Evolutionary conservation across 2,797 vertebrate species (phyloP), one percentile per base, ranked within the genome.

Genomic region (Melanotaenia maccullochi): DNA sequence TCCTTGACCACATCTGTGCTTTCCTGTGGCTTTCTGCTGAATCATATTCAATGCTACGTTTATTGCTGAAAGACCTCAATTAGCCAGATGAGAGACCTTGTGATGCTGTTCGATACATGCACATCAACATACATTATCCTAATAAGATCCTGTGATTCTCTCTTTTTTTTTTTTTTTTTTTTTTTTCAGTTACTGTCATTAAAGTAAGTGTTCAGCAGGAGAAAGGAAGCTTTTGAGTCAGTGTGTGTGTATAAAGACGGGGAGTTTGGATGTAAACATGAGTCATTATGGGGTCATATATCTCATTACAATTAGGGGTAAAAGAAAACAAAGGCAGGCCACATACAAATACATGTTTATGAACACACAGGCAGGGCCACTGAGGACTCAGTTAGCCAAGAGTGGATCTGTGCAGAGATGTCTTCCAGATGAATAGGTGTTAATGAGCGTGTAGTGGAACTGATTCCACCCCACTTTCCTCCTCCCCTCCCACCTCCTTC

Each of bases 401-500:
- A 47, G 82, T 85, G 80, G 82, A 84, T 91, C 70, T 87, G 86
- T 88, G 81, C 84, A 85, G 88, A 89, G 87, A 91, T 91, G 90
- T 93, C 90, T 92, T 93, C 92, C 92, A 93, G 92, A 90, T 93
- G 92, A 93, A 92, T 93, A 90, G 89, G 89, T 86, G 88, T 86
- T 90, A 93, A 93, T 92, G 90, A 93, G 89, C 92, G 89, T 92
- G 91, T 90, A 93, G 92, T 89, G 92, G 91, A 93, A 93, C 73
- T 92, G 90, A 93, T 93, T 92, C 81, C 71, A 75, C 76, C 72
- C 79, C 71, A 77, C 79, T 82, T 61, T 67, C 80, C 67, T 71
- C 83, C 68, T 55, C 74, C 68, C 65, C 76, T 32, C 20, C 73
- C 51, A 52, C 57, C 57, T 62, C 65, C 11, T 62, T 55, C 60